phyloP scores from a whole-genome alignment of 2,797 vertebrate genomes.

The Lates japonicus region DNA sequence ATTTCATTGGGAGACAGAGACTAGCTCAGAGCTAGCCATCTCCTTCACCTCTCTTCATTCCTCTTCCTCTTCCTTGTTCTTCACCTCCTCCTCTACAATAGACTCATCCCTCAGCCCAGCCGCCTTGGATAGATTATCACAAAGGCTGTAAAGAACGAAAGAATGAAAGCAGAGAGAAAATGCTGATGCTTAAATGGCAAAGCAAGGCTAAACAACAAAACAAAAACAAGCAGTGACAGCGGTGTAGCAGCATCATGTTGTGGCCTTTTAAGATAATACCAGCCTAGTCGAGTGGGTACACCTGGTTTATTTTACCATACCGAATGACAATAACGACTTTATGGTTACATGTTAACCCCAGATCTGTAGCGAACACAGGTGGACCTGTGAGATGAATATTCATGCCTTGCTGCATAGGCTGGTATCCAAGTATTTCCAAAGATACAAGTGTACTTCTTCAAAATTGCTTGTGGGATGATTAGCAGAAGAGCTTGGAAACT shows the following conservation, averaged over 20 bases:
- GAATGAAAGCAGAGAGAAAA: conserved; percentile 42
- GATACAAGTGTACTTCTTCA: neutral
- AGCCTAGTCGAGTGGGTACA: conserved; percentile 16
- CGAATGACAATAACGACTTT: conserved; percentile 17
- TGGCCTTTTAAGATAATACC: conserved; percentile 40
- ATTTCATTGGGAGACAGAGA: conserved; percentile 56
- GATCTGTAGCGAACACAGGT: conserved; percentile 30
- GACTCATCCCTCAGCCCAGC: conserved; percentile 41
- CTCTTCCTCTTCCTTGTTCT: conserved; percentile 39
- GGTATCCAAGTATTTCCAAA: too few relatives aligned
- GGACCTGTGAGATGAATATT: neutral
- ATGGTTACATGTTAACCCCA: conserved; percentile 27
- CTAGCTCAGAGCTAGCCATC: conserved; percentile 41
- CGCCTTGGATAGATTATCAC: conserved; percentile 58
- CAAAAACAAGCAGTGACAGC: conserved; percentile 38
- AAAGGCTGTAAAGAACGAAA: conserved; percentile 41
- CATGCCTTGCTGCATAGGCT: too few relatives aligned
- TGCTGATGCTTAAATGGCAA: conserved; percentile 24
- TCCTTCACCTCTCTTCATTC: conserved; percentile 32
- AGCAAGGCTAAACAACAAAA: conserved; percentile 18
- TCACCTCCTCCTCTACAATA: conserved; percentile 37
- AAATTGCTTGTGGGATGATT: neutral
- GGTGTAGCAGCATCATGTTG: conserved; percentile 18
- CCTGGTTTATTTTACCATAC: conserved; percentile 20
- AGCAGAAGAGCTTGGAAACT: neutral